Conservation (phyloP, 1,140 invertebrate genomes). For the Saccostrea echinata region DNA sequence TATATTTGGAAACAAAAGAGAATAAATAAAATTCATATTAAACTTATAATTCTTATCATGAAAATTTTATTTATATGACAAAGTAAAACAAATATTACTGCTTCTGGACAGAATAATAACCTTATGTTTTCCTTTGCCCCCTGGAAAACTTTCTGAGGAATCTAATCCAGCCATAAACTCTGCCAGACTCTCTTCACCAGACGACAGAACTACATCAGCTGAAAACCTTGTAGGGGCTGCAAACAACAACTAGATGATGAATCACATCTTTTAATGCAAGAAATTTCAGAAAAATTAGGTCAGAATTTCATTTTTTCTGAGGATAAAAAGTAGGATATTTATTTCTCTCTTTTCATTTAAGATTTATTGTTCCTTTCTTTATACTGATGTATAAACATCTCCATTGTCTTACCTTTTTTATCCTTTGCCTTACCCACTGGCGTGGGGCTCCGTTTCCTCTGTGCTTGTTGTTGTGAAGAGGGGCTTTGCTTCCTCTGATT, state of each 20-base stretch:
- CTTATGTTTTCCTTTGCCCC: constrained; percentile 12
- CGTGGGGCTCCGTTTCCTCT: neutral
- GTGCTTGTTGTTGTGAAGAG: neutral
- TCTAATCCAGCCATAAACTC: constrained; percentile 67
- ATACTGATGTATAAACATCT: neutral
- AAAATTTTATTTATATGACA: neutral
- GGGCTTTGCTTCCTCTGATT: neutral
- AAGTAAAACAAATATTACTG: neutral
- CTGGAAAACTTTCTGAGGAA: constrained; percentile 27
- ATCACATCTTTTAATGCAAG: no score
- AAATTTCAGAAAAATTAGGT: no score
- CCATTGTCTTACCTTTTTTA: neutral
- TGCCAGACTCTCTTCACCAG: constrained; percentile 69
- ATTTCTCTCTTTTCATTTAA: no score
- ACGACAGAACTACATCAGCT: constrained; percentile 59
- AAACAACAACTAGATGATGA: neutral
- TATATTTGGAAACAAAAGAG: neutral
- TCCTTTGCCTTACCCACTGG: neutral
- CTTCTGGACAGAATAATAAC: neutral
- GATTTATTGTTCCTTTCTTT: neutral
- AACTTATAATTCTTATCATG: neutral
- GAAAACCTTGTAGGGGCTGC: constrained; percentile 10
- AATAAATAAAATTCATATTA: neutral
- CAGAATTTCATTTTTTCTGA: no score
- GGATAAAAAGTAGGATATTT: no score